Conservation (phyloP, 2,888 invertebrate species). For the Drepana falcataria region DNA sequence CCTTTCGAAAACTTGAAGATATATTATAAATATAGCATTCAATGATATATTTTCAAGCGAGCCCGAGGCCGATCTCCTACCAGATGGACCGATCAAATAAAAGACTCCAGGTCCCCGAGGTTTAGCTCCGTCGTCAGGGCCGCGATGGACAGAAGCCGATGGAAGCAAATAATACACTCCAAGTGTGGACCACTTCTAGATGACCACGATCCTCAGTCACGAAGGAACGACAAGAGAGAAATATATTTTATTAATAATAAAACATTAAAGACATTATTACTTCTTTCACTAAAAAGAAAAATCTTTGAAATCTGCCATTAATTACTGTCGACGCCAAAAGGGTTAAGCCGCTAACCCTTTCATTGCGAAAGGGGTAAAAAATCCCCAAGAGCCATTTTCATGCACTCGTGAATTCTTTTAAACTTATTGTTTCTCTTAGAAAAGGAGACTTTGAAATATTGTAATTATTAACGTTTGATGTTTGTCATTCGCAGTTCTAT, state of each 20-base stretch:
- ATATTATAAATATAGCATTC: too few species aligned
- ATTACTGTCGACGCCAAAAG: conserved; percentile 65
- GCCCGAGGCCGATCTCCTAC: too few species aligned
- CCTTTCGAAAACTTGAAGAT: too few species aligned
- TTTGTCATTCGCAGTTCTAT: conserved; percentile 32
- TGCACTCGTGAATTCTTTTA: conserved; percentile 61
- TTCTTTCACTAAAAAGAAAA: conserved; percentile 28
- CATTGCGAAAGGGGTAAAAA: conserved; percentile 40
- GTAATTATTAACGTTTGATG: conserved; percentile 68
- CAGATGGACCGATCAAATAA: too few species aligned
- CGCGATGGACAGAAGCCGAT: too few species aligned
- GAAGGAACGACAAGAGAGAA: too few species aligned
- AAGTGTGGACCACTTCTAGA: too few species aligned
- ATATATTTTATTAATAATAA: conserved; percentile 43
- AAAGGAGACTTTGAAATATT: conserved; percentile 67
- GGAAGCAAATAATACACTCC: conserved; percentile 3
- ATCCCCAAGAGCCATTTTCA: conserved; percentile 58
- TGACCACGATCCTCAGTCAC: too few species aligned
- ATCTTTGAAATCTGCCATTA: conserved; percentile 61
- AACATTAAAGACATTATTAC: conserved; percentile 48
- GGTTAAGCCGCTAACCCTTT: conserved; percentile 65
- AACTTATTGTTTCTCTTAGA: conserved; percentile 72
- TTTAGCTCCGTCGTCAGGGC: too few species aligned
- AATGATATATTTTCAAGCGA: too few species aligned
- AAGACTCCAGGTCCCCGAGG: too few species aligned